Percentiles rank a stretch among this genome's conserved stretches.
Evolutionary conservation across 1,140 invertebrate genomes (phyloP).

Genomic region (Platorchestia sp.): DNA sequence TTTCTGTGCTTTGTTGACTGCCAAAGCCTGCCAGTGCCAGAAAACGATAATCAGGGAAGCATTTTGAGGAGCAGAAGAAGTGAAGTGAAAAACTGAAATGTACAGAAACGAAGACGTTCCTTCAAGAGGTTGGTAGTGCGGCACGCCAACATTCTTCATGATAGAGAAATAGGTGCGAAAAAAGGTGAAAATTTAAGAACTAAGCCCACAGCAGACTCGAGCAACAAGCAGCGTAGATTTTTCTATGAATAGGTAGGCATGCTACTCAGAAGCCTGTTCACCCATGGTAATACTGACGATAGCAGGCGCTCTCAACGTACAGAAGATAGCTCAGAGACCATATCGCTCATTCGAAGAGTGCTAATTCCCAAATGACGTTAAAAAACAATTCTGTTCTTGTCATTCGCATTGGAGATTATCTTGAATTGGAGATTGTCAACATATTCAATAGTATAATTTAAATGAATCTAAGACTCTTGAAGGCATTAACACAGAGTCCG

Average conservation of each 20-base stretch:
- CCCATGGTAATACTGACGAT: neutral
- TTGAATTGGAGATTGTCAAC: neutral
- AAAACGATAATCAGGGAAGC: neutral
- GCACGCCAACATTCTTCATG: no score
- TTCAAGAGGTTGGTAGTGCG: no score
- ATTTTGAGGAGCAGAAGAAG: neutral
- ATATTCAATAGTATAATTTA: neutral
- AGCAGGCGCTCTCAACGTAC: neutral
- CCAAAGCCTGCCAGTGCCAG: no score
- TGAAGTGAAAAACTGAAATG: no score
- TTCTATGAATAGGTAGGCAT: neutral
- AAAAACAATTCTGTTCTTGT: neutral
- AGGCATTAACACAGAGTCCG: neutral
- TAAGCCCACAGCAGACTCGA: neutral
- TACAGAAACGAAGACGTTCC: no score
- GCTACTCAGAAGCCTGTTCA: neutral
- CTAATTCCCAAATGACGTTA: neutral
- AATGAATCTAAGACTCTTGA: neutral
- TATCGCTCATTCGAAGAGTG: neutral
- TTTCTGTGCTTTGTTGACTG: neutral
- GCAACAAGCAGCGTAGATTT: neutral
- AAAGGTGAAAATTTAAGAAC: neutral
- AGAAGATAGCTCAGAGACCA: neutral
- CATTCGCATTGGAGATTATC: neutral
- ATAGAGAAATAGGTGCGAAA: neutral